Conservation (phyloP, 2,113 vertebrate species). For the Rhinopomastus cyanomelas region DNA sequence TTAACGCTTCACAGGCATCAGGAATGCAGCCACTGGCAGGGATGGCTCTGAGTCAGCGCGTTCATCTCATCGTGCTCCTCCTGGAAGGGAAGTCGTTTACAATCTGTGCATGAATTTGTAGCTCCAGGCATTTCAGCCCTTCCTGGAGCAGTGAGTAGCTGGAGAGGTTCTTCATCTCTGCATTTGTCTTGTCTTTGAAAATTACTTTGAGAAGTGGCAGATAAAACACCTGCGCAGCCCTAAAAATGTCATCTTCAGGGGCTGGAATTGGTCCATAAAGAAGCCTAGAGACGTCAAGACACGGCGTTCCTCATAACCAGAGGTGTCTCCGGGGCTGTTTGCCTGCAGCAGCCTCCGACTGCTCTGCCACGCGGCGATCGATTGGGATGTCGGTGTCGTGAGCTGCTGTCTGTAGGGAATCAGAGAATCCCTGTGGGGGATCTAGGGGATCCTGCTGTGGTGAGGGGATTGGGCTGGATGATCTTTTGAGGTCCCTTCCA, state of each 20-base stretch:
- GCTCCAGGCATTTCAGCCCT: neutral
- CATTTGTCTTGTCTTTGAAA: neutral
- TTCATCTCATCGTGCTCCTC: neutral
- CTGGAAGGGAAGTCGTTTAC: constrained; percentile 4
- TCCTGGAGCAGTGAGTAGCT: neutral
- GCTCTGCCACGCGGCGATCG: neutral
- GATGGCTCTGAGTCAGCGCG: neutral
- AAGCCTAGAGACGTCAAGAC: neutral
- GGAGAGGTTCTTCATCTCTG: constrained; percentile 6
- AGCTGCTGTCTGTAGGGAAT: neutral
- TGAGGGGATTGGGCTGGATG: no score
- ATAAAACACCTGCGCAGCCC: constrained; percentile 20
- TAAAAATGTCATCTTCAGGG: constrained; percentile 12
- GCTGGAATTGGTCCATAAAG: neutral
- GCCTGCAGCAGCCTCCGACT: neutral
- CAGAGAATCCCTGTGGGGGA: no score
- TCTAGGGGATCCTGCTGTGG: no score
- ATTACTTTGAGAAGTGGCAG: constrained; percentile 11
- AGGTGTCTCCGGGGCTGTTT: neutral
- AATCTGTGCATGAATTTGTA: constrained; percentile 13
- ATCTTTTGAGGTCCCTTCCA: no score
- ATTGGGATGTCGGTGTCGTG: neutral
- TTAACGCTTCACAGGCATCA: neutral
- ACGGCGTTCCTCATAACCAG: neutral
- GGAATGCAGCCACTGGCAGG: neutral